These are phyloP conservation scores for Eupithecia abbreviata DNA, from an alignment of 2,888 invertebrate species.

Conservation along the genomic window DNA sequence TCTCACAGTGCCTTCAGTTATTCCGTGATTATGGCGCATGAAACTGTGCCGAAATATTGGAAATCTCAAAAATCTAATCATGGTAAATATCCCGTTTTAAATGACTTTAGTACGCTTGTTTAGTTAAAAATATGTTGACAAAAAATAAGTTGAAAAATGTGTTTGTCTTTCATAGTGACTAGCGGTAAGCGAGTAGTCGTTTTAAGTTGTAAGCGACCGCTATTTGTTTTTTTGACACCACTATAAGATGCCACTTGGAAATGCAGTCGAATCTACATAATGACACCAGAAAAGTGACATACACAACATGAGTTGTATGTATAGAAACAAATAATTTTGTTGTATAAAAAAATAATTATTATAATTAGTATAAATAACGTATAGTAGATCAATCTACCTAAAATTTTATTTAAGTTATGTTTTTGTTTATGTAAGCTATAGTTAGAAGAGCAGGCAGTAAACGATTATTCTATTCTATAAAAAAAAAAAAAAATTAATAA, in stretches of 20 bases:
- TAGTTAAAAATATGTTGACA: conserved; percentile 25
- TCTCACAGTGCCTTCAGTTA: too few species aligned
- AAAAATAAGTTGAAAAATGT: too few species aligned
- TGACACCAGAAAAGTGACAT: background rate
- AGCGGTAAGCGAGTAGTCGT: background rate
- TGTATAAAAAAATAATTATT: too few species aligned
- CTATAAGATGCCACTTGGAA: background rate
- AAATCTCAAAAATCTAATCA: too few species aligned
- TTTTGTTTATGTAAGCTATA: too few species aligned
- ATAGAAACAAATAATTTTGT: background rate
- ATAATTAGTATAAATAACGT: background rate
- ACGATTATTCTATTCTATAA: too few species aligned
- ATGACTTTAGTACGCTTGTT: conserved; percentile 24
- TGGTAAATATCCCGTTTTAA: too few species aligned
- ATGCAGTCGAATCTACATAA: conserved; percentile 1
- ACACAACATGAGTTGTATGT: background rate
- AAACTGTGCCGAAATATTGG: too few species aligned
- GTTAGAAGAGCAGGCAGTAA: too few species aligned
- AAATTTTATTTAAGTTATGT: too few species aligned
- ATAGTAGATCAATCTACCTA: background rate
- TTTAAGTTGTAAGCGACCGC: background rate
- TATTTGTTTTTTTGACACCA: conserved; percentile 5
- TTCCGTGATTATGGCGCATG: too few species aligned
- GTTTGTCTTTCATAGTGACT: background rate
- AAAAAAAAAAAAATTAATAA: background rate